Base-by-base conservation (phyloP, 1,140 invertebrate species). In the Bombus breviceps region DNA sequence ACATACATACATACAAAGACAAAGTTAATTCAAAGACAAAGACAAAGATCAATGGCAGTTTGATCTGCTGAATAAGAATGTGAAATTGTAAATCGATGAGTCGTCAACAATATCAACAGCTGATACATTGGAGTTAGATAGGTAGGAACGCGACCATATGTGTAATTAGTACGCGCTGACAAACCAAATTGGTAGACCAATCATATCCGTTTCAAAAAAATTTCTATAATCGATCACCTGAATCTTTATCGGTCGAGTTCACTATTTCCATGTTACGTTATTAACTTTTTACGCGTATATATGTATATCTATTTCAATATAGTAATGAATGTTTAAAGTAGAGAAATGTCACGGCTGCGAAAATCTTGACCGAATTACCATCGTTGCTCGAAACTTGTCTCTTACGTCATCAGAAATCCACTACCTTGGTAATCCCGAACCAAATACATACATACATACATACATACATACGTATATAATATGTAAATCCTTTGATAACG, bases 291-390 rank as follows among this genome's bases (percentile, higher is more conserved):
- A 13, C 28, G 15, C 15, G 8, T 15, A 4, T 39, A 28, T 28
- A 25, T 28, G 8, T 4, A 22, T 72, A 13, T 32, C 1, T 5
- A 47, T 47, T 47, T 47, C 15, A 18, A 57, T 57, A 57, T n/a
- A 37, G 15, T n/a, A 10, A 9, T 22, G 4, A 64, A 78, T 34
- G 25, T 47, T 37, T 41, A 57, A 53, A 72, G 85, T 41, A 66
- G 69, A 72, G 80, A 66, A 88, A 88, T 88, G 79, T 86, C 84
- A 88, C 22, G 84, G 84, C 74, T 88, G 79, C 66, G 59, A 41
- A 83, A 86, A 83, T 86, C 79, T 86, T 88, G 86, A 86, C 15
- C 43, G 13, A 47, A 15, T 47, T 47, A 47, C 15, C 43, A 47
- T 47, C 43, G 43, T 84, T 79, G 57, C 25, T n/a, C 6, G 43